Percentiles rank a stretch among this genome's conserved stretches.
Conservation (phyloP, 2,113 vertebrate species). For the Clinocottus analis region DNA sequence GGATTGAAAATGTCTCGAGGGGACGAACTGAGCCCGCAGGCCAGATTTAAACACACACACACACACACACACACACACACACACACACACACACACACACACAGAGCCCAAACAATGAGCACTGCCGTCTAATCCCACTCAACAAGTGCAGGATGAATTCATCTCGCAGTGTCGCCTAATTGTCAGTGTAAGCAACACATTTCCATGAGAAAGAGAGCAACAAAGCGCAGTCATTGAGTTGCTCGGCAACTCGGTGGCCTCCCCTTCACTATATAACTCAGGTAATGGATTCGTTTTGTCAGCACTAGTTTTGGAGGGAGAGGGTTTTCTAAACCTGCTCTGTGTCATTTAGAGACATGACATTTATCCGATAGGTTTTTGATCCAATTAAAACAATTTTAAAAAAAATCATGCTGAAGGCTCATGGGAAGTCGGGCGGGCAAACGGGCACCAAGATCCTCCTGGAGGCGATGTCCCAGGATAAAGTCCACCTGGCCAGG, state of each 20-base stretch:
- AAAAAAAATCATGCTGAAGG: slow-evolving; percentile 63
- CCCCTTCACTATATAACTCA: slow-evolving; percentile 63
- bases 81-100: slow-evolving; percentile 13
- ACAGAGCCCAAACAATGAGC: slow-evolving; percentile 41
- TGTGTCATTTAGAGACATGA: neutral
- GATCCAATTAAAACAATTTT: neutral
- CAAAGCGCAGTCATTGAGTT: slow-evolving; percentile 69
- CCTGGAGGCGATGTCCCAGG: slow-evolving; percentile 81
- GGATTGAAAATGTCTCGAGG: neutral
- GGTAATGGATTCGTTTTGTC: slow-evolving; percentile 26
- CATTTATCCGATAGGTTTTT: neutral
- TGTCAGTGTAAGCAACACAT: slow-evolving; percentile 65
- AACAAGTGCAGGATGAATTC: slow-evolving; percentile 56
- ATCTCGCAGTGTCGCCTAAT: slow-evolving; percentile 52
- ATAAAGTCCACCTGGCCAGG: slow-evolving; percentile 79
- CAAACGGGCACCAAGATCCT: slow-evolving; percentile 74
- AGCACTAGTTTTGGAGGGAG: slow-evolving; percentile 19
- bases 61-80: neutral
- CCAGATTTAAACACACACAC: neutral
- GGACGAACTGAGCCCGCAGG: neutral
- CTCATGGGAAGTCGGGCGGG: slow-evolving; percentile 45
- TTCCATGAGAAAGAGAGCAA: slow-evolving; percentile 74
- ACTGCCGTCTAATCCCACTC: slow-evolving; percentile 50
- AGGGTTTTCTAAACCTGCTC: slow-evolving; percentile 43
- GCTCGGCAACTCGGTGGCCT: slow-evolving; percentile 68